phyloP scores from a whole-genome alignment of 2,113 vertebrate genomes.

The Sitta europaea region DNA sequence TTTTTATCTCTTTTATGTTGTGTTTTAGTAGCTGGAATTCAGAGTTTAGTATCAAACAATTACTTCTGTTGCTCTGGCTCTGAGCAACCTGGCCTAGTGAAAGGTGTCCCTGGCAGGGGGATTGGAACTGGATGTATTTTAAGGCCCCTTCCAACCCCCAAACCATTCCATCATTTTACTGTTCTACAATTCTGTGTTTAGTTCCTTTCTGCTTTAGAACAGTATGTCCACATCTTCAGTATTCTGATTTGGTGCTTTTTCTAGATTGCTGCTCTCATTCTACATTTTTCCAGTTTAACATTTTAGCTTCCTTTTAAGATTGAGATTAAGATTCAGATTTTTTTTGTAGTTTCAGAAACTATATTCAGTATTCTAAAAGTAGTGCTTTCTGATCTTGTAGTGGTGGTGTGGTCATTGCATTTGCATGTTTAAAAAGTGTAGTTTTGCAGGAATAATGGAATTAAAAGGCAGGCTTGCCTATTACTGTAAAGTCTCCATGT shows the following conservation, averaged over 20 bases:
- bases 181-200: background rate
- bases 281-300: background rate
- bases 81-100: background rate
- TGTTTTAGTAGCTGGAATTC: background rate
- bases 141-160: background rate
- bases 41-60: background rate
- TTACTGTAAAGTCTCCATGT: background rate
- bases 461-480: background rate
- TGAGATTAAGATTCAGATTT: background rate
- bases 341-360: background rate
- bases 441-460: background rate
- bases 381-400: background rate
- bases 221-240: background rate
- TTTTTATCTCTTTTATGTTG: background rate
- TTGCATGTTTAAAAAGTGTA: background rate
- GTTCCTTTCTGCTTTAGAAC: background rate
- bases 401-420: background rate
- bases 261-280: background rate
- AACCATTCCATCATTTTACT: background rate
- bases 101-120: background rate
- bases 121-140: background rate
- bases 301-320: background rate
- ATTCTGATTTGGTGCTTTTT: background rate
- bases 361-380: background rate
- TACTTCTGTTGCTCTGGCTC: background rate